Evolutionary conservation across 2,888 invertebrate genomes (phyloP), one percentile per base, ranked within the genome.

Genomic region (Cyaniris semiargus): DNA sequence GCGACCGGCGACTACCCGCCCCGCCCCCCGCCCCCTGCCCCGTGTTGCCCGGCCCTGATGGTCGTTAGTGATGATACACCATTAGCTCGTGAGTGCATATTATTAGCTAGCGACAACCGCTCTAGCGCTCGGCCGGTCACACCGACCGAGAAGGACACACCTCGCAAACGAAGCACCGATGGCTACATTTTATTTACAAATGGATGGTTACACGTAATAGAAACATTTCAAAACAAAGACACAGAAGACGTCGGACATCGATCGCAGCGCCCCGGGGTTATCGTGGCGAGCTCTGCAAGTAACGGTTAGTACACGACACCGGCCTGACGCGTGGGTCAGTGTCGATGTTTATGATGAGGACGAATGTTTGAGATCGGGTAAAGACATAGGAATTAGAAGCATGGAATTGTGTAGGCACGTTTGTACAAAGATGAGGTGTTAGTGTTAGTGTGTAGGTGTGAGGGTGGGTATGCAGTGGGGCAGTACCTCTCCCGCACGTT

Each of bases 401-500:
- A 58, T 58, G 23, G 58, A 21, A 44, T 34, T 75, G 44, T 75
- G 66, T 78, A n/a, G 7, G 7, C 6, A 15, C 13, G 76, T 44
- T n/a, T 58, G 44, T 27, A 66, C 23, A 23, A 23, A 27, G 23
- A 23, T 15, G 23, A 66, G 23, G 5, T 21, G 31, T 53, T 21
- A 23, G 5, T 21, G 31, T 53, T 21, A 23, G 71, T 70, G 58
- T 77, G 53, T 60, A 74, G 53, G 76, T 71, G 56, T n/a, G 76
- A 70, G 60, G 48, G 70, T 70, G 60, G 48, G 75, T 70, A 76
- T 53, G 66, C 48, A 60, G 66, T 79, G 44, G 60, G 38, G 53
- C 56, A 84, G 94, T 95, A 98, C 98, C 98, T 97, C 96, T 98
- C 98, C 86, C 99, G 95, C 84, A 98, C 98, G 95, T 99, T 99